Conservation (phyloP, 2,888 invertebrate genomes). For the Masnerella sp. region DNA sequence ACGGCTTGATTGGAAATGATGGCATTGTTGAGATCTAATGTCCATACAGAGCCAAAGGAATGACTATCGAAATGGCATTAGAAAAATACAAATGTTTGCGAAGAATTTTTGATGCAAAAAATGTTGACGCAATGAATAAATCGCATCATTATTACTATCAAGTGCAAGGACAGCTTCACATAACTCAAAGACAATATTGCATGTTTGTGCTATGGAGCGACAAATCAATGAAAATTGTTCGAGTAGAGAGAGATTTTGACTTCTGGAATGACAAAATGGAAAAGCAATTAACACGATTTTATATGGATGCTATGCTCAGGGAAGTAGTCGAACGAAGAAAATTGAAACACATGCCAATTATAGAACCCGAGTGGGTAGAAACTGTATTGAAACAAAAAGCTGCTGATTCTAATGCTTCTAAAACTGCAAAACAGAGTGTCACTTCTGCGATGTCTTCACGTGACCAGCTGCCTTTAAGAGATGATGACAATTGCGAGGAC, state of each 20-base stretch:
- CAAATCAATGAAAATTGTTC: constrained; percentile 38
- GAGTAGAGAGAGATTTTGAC: constrained; percentile 47
- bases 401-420: background rate
- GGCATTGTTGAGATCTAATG: constrained; percentile 53
- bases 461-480: no score
- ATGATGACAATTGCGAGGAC: no score
- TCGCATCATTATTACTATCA: constrained; percentile 39
- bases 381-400: background rate
- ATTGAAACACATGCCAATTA: constrained; percentile 1
- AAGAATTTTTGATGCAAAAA: constrained; percentile 32
- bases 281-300: constrained; percentile 47
- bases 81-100: background rate
- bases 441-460: no score
- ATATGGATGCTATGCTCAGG: constrained; percentile 60
- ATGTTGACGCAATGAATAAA: constrained; percentile 47
- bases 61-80: constrained; percentile 23
- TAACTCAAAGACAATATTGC: constrained; percentile 59
- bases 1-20: constrained; percentile 52
- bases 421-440: no score
- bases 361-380: background rate
- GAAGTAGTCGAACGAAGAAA: constrained; percentile 58
- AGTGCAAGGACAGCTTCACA: constrained; percentile 42
- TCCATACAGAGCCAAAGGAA: constrained; percentile 12
- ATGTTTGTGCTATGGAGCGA: constrained; percentile 61
- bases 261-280: constrained; percentile 60